Evolutionary conservation across 1,140 invertebrate species (phyloP).

Genomic region (Drosophila pseudoobscura): DNA sequence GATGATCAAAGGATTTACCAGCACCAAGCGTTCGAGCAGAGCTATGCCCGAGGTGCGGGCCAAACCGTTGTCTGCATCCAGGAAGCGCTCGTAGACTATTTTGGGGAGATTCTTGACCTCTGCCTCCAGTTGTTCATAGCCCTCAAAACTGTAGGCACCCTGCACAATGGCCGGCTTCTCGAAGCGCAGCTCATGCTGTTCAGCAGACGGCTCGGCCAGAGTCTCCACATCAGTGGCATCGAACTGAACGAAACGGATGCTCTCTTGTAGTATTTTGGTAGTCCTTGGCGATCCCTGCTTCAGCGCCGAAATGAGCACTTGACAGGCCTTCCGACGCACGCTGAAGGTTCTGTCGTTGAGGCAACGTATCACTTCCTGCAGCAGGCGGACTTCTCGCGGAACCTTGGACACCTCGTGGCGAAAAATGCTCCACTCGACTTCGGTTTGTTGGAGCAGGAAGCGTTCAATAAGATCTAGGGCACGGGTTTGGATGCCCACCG

Average conservation of each 20-base stretch:
- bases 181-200: constrained; percentile 56
- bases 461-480: constrained; percentile 67
- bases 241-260: constrained; percentile 65
- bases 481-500: constrained; percentile 62
- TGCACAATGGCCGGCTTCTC: constrained; percentile 53
- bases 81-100: constrained; percentile 62
- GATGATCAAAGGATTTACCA: constrained; percentile 70
- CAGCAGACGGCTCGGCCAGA: constrained; percentile 28
- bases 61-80: constrained; percentile 55
- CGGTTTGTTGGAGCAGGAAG: constrained; percentile 68
- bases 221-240: constrained; percentile 43
- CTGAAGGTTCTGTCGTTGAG: constrained; percentile 69
- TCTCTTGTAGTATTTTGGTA: constrained; percentile 64
- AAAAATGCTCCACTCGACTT: constrained; percentile 79
- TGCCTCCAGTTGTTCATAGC: constrained; percentile 55
- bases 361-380: constrained; percentile 62
- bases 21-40: constrained; percentile 67
- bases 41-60: constrained; percentile 65
- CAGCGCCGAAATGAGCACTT: constrained; percentile 58
- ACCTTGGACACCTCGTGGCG: constrained; percentile 74
- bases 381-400: constrained; percentile 69
- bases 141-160: constrained; percentile 68
- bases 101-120: constrained; percentile 58
- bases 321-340: constrained; percentile 72
- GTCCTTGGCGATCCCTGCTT: constrained; percentile 72